A percentile compares a stretch with the other conserved stretches of the same genome.
Conservation (phyloP, 2,113 vertebrate genomes). For the Micromys minutus region DNA sequence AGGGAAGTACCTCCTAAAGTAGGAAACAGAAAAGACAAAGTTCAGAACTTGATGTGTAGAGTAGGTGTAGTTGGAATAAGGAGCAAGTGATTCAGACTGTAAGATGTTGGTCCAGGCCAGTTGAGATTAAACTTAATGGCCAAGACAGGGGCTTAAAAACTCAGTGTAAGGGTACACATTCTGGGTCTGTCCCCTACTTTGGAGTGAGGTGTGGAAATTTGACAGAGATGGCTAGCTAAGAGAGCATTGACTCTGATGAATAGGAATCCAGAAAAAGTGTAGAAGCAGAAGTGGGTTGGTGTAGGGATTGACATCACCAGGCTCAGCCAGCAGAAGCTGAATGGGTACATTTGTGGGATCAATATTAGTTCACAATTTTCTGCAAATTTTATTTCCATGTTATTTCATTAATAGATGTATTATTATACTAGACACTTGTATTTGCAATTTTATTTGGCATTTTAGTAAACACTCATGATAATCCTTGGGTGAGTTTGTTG, state of each 20-base stretch:
- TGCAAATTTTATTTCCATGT: neutral
- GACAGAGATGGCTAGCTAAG: neutral
- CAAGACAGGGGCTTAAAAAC: neutral
- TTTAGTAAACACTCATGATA: neutral
- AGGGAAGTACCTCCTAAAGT: neutral
- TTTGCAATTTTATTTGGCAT: neutral
- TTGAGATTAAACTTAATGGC: neutral
- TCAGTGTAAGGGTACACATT: neutral
- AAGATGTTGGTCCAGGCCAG: neutral
- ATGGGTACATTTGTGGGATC: neutral
- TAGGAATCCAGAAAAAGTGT: slow-evolving; percentile 33
- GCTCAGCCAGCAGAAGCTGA: neutral
- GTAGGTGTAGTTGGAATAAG: neutral
- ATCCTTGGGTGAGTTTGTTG: neutral
- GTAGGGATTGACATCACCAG: neutral
- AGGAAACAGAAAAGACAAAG: neutral
- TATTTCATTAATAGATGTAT: neutral
- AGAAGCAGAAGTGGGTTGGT: neutral
- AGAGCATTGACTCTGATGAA: neutral
- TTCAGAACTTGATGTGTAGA: neutral
- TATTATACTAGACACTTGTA: slow-evolving; percentile 14
- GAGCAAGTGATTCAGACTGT: neutral
- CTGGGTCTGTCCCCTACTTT: neutral
- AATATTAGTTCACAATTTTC: neutral
- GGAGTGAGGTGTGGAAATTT: neutral